A percentile compares a stretch with the other conserved stretches of the same genome.
Conservation (phyloP, 2,797 vertebrate species). For the Decapterus maruadsi region DNA sequence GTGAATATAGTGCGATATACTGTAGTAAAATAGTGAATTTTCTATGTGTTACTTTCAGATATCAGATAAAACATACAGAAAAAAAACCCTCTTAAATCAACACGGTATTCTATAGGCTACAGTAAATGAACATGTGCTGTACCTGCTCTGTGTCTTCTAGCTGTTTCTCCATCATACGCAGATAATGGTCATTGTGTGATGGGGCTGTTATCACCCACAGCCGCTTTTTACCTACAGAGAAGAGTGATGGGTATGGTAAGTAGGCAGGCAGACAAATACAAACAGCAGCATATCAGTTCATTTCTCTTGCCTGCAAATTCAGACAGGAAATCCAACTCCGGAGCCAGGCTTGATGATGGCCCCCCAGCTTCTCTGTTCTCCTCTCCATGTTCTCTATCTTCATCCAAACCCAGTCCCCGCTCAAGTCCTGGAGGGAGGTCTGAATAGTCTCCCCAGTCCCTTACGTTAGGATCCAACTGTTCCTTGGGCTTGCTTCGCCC, state of each 20-base stretch:
- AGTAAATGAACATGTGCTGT: neutral
- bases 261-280: neutral
- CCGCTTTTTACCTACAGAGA: constrained; percentile 79
- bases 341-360: constrained; percentile 50
- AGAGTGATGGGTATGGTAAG: neutral
- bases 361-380: constrained; percentile 41
- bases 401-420: constrained; percentile 61
- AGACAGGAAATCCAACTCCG: constrained; percentile 82
- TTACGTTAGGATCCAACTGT: constrained; percentile 74
- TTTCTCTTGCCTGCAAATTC: constrained; percentile 80
- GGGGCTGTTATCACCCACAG: constrained; percentile 87
- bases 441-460: constrained; percentile 79
- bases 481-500: constrained; percentile 66
- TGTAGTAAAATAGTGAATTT: neutral
- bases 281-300: neutral
- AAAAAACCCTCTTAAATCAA: neutral
- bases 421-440: constrained; percentile 62
- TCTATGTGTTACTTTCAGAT: neutral
- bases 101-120: neutral
- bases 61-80: neutral
- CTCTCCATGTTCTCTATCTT: constrained; percentile 42
- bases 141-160: constrained; percentile 83
- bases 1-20: neutral
- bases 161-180: constrained; percentile 89
- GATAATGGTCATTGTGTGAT: constrained; percentile 82